Percentiles rank a stretch among this genome's conserved stretches.
Evolutionary conservation across 2,113 vertebrate genomes (phyloP).

Genomic region (Grammomys surdaster): DNA sequence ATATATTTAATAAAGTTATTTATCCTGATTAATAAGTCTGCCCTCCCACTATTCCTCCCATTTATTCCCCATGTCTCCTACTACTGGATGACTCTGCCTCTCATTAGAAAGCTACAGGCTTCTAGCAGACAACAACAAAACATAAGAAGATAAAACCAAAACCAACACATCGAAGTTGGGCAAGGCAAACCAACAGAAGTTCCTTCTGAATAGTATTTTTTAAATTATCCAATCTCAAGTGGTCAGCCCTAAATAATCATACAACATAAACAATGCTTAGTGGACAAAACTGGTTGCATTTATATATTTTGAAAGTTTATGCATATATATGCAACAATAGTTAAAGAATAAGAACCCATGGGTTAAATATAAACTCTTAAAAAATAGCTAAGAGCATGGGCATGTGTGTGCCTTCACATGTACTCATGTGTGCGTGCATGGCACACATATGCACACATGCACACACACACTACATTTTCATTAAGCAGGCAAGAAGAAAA

Average conservation of each 20-base stretch:
- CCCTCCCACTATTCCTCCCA: not conserved
- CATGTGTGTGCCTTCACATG: fast-evolving
- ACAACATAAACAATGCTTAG: not conserved
- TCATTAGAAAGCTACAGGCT: not conserved
- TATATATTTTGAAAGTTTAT: not conserved
- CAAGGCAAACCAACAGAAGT: not conserved
- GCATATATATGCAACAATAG: not conserved
- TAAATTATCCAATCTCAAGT: not conserved
- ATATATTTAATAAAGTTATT: not conserved
- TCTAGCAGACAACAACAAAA: not conserved
- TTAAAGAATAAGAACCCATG: not conserved
- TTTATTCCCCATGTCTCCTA: too few species aligned
- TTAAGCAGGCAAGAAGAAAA: not conserved
- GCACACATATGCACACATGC: not conserved
- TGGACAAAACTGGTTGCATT: not conserved
- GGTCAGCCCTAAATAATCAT: not conserved
- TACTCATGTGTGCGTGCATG: too few species aligned
- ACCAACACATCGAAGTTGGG: not conserved
- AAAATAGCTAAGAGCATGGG: not conserved
- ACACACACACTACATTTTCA: not conserved
- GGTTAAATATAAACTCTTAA: not conserved
- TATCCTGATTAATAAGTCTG: not conserved
- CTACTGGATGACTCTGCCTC: not conserved
- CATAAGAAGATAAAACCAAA: not conserved
- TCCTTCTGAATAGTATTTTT: not conserved